phyloP scores from a whole-genome alignment of 2,113 vertebrate genomes.

The Oncorhynchus gorbuscha region DNA sequence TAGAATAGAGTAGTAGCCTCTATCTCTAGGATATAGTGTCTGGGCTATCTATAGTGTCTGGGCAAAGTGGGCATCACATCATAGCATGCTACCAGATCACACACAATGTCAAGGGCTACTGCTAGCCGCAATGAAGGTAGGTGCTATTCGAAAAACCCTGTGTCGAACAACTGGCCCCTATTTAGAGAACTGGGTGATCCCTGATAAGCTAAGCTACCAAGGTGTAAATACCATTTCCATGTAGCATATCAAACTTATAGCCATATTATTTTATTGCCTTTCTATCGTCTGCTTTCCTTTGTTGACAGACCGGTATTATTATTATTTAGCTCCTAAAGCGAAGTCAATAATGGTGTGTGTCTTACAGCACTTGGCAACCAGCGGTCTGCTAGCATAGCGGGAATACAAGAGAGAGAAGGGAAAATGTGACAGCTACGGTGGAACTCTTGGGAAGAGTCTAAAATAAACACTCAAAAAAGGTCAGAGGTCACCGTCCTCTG shows the following conservation, averaged over 20 bases:
- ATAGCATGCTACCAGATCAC: background rate
- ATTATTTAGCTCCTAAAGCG: background rate
- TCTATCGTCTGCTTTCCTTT: background rate
- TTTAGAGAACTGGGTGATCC: background rate
- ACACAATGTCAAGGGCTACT: conserved; percentile 3
- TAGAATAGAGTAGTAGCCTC: background rate
- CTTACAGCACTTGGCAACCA: background rate
- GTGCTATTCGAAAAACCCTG: background rate
- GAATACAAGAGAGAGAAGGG: conserved; percentile 31
- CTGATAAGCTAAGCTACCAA: background rate
- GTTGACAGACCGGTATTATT: background rate
- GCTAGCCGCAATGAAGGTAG: background rate
- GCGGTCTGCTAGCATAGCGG: conserved; percentile 16
- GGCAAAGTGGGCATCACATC: too few relatives aligned
- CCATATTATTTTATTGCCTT: background rate
- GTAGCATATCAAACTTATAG: background rate
- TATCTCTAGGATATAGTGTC: background rate
- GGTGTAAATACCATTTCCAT: conserved; percentile 20
- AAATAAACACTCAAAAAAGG: conserved; percentile 20
- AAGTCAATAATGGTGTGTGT: conserved; percentile 1
- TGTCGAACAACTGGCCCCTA: background rate
- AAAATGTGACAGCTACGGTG: conserved; percentile 30
- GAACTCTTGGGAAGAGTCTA: conserved; percentile 29
- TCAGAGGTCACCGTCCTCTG: background rate
- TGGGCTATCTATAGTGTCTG: background rate